phyloP scores from a whole-genome alignment of 35 echinoderm and acorn worm genomes.

The Heliocidaris tuberculata region DNA sequence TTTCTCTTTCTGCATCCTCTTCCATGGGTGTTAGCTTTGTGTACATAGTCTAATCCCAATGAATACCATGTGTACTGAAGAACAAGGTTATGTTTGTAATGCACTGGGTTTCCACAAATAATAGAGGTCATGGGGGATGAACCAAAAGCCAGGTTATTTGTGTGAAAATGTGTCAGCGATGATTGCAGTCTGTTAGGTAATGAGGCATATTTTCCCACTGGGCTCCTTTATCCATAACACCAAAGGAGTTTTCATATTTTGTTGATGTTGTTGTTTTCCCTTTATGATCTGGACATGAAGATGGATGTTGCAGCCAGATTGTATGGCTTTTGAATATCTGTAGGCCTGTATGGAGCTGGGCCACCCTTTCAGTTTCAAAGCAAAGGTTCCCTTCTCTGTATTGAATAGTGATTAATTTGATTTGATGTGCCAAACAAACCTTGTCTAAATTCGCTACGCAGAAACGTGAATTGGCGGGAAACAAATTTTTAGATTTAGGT shows the following conservation, averaged over 20 bases:
- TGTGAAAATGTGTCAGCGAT: background rate
- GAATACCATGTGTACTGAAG: background rate
- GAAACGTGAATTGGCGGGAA: too few species aligned
- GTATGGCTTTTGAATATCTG: too few species aligned
- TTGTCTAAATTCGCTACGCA: too few species aligned
- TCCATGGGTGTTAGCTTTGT: background rate
- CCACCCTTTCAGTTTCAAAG: too few species aligned
- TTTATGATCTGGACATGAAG: background rate
- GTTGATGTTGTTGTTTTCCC: background rate
- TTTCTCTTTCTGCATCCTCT: background rate
- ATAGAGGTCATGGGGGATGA: background rate
- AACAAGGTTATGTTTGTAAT: conserved; percentile 18
- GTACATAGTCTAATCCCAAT: background rate
- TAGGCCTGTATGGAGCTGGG: too few species aligned
- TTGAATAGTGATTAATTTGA: too few species aligned
- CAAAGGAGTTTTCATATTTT: background rate
- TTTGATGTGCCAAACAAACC: too few species aligned
- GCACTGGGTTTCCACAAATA: background rate
- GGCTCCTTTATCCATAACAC: background rate
- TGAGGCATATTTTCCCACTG: background rate
- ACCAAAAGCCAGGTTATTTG: background rate
- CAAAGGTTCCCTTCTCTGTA: too few species aligned
- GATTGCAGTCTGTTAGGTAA: background rate
- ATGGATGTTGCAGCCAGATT: too few species aligned
- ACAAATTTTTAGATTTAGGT: too few species aligned